Percentiles rank a stretch among this genome's conserved stretches.
phyloP scores from a whole-genome alignment of 2,113 vertebrate species.

The Bungarus multicinctus region DNA sequence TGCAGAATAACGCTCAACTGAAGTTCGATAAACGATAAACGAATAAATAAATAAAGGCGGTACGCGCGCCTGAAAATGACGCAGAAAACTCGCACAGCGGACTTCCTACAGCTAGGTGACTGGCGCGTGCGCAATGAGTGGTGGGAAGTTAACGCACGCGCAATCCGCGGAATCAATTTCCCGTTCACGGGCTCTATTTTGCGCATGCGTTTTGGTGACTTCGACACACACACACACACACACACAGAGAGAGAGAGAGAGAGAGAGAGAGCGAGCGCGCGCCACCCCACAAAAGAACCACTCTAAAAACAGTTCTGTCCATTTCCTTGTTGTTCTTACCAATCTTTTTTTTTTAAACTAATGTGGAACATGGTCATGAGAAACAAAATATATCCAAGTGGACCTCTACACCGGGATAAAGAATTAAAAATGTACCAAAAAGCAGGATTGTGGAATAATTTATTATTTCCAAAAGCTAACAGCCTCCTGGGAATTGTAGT shows the following conservation, averaged over 20 bases:
- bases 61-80: background rate
- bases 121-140: background rate
- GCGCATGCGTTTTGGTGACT: background rate
- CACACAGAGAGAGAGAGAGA: no score
- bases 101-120: fast-evolving
- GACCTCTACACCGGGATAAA: background rate
- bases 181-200: background rate
- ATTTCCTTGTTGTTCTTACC: background rate
- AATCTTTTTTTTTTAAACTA: background rate
- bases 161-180: background rate
- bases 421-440: background rate
- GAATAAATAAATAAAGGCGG: background rate
- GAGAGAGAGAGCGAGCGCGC: no score
- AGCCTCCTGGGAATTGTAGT: background rate
- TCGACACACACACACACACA: fast-evolving
- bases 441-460: background rate
- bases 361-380: background rate
- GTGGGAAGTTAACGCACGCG: background rate
- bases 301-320: background rate
- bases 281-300: fast-evolving
- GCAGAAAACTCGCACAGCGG: background rate
- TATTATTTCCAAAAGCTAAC: background rate
- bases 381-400: background rate
- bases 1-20: background rate
- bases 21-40: no score